A percentile compares a stretch with the other conserved stretches of the same genome.
phyloP scores from a whole-genome alignment of 2,113 vertebrate genomes.

The Corapipo altera region DNA sequence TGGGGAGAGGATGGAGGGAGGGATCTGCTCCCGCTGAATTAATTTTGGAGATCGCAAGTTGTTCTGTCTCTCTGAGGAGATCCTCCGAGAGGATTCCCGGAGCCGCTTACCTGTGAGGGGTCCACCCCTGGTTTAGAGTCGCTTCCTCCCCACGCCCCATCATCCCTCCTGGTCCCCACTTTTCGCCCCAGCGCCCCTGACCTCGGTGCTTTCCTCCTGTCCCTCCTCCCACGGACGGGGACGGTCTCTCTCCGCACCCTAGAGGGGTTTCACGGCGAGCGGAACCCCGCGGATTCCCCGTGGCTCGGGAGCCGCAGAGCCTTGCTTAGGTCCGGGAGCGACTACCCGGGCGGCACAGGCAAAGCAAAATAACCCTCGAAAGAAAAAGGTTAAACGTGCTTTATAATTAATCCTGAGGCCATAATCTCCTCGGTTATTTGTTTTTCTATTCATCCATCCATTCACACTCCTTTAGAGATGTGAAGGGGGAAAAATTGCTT shows the following conservation, averaged over 20 bases:
- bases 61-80: neutral
- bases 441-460: conserved; percentile 41
- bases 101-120: neutral
- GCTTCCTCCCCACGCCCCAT: neutral
- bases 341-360: neutral
- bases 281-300: neutral
- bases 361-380: neutral
- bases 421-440: conserved; percentile 37
- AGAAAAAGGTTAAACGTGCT: conserved; percentile 2
- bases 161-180: neutral
- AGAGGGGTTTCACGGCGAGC: neutral
- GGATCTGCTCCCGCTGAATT: neutral
- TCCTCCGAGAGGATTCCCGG: neutral
- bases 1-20: neutral
- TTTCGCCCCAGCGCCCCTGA: neutral
- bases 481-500: neutral
- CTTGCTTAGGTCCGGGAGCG: neutral
- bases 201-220: neutral
- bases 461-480: conserved; percentile 45
- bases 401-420: conserved; percentile 32
- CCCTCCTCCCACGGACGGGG: neutral
- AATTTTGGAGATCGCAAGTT: neutral
- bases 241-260: neutral
- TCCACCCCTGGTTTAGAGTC: neutral
- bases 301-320: neutral